Evolutionary conservation across 2,113 vertebrate genomes (phyloP), one percentile per base, ranked within the genome.

Genomic region (Falco punctatus): DNA sequence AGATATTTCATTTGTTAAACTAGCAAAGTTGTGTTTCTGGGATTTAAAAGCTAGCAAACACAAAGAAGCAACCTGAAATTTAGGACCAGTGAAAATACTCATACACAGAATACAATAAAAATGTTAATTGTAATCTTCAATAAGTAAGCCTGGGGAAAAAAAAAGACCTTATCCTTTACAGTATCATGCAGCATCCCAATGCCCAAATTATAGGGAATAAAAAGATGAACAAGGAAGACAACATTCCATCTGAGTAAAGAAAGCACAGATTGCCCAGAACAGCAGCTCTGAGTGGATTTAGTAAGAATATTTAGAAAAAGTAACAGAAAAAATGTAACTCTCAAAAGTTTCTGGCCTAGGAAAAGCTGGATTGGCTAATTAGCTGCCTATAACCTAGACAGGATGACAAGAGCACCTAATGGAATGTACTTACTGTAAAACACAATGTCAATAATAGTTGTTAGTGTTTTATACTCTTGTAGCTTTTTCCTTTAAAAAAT

Each of bases 111-210:
- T 58, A 44, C 42, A 66, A 75, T 52, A 79, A 92, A 95, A 91
- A 66, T 30, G 51, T 74, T 73, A 84, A 70, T 74, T n/a, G 16
- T 66, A 49, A 81, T 85, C 84, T 81, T 78, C 78, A 74, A 66
- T 74, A 87, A 93, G 72, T 70, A 81, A 81, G 40, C 57, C 14
- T 28, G 46, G n/a, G 2, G n/a, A 93, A 70, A 90, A 89, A 78
- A 90, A 89, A 78, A 64, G 32, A 87, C 70, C 46, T 94, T 87
- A 74, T 81, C 55, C 30, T 90, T 87, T 74, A 74, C 74, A 87
- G 46, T 81, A 93, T 44, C 73, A 62, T 49, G 57, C 27, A 92
- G 65, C 57, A 93, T n/a, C 12, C 51, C 51, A 54, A n/a, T 44
- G 38, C 35, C 59, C 35, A 90, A 85, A 90, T 81, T 74, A 85